phyloP scores from a whole-genome alignment of 2,797 vertebrate species.

The Melanotaenia parkinsoni region DNA sequence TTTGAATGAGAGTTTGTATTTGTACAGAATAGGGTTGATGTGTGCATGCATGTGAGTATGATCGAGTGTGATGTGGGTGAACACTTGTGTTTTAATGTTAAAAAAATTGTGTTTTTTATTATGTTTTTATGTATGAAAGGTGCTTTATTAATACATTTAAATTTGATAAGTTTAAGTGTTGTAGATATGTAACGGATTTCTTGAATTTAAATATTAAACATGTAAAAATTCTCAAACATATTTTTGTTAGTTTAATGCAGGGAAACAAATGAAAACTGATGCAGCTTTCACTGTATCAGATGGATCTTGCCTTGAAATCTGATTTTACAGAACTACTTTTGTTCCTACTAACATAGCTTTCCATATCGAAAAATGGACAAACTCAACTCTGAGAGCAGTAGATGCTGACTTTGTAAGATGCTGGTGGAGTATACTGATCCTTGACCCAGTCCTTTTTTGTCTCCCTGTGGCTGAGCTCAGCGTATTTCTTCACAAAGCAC shows the following conservation, averaged over 20 bases:
- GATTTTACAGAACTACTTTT: not conserved
- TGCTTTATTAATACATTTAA: not conserved
- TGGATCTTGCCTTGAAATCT: not conserved
- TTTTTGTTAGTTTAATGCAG: not conserved
- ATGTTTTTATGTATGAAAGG: not conserved
- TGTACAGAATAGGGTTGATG: not conserved
- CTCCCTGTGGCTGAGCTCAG: constrained; percentile 40
- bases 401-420: constrained; percentile 31
- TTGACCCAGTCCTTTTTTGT: constrained; percentile 19
- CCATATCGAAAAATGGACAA: not conserved
- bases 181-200: not conserved
- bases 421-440: not conserved
- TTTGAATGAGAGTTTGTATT: not conserved
- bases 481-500: constrained; percentile 50
- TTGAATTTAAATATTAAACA: not conserved
- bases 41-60: not conserved
- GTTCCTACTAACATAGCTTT: not conserved
- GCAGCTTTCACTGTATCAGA: not conserved
- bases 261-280: not conserved
- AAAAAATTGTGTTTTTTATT: not conserved
- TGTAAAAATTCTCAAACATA: not conserved
- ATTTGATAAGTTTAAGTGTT: not conserved
- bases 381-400: constrained; percentile 6
- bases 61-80: too few species aligned
- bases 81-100: too few species aligned